Conservation (phyloP, 2,888 invertebrate species). For the Apotomis betuletana region DNA sequence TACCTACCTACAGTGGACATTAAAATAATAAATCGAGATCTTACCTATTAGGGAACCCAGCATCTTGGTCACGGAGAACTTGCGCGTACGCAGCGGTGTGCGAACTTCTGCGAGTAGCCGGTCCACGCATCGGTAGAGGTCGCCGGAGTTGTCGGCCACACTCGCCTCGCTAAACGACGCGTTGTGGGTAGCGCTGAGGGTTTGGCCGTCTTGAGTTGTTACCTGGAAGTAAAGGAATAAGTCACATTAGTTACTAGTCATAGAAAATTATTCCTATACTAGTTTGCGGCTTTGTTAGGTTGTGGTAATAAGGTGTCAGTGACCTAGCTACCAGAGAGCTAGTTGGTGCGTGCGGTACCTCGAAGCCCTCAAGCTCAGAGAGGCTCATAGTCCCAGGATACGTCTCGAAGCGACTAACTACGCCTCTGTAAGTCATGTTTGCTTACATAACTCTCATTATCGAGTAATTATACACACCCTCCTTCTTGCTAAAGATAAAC, state of each 20-base stretch:
- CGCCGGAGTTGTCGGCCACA: constrained; percentile 90
- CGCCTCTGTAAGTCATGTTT: too few species aligned
- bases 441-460: too few species aligned
- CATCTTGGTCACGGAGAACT: constrained; percentile 92
- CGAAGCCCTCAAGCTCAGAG: too few species aligned
- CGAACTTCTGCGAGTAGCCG: constrained; percentile 87
- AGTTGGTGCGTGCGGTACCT: too few species aligned
- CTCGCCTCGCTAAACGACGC: constrained; percentile 92
- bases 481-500: too few species aligned
- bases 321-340: too few species aligned
- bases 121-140: constrained; percentile 89
- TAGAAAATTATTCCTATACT: not conserved
- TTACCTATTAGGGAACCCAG: constrained; percentile 88
- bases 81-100: constrained; percentile 85
- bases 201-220: constrained; percentile 87
- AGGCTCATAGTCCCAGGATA: too few species aligned
- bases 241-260: constrained; percentile 23
- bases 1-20: not conserved
- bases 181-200: constrained; percentile 86
- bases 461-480: too few species aligned
- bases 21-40: not conserved
- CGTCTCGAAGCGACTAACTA: too few species aligned
- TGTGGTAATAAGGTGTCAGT: too few species aligned
- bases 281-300: too few species aligned
- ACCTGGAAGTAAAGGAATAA: constrained; percentile 77